Percentiles rank a stretch among this genome's conserved stretches.
Evolutionary conservation across 1,140 invertebrate genomes (phyloP).

Genomic region (Notospermus geniculatus): DNA sequence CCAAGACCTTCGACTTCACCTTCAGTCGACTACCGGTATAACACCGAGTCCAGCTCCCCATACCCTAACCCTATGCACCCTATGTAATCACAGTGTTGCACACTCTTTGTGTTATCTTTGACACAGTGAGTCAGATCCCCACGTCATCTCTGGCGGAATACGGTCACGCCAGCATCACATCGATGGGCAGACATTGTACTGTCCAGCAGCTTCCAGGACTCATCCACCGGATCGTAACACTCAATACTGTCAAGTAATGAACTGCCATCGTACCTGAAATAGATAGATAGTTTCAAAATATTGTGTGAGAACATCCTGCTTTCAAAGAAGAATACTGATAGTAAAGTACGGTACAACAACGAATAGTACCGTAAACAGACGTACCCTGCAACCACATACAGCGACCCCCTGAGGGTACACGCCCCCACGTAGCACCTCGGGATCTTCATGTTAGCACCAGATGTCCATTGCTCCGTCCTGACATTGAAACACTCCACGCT

Average conservation of each 20-base stretch:
- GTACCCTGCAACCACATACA: constrained; percentile 51
- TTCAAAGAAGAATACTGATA: not conserved
- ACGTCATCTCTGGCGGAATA: constrained; percentile 33
- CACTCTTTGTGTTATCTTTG: too few species aligned
- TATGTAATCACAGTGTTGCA: too few species aligned
- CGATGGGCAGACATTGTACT: constrained; percentile 40
- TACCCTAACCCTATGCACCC: too few species aligned
- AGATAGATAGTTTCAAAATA: constrained; percentile 3
- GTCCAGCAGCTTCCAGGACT: constrained; percentile 38
- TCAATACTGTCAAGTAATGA: constrained; percentile 42
- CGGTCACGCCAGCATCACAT: constrained; percentile 50
- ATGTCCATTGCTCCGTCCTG: constrained; percentile 36
- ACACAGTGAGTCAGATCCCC: too few species aligned
- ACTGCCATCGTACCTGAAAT: constrained; percentile 47
- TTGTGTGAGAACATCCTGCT: too few species aligned
- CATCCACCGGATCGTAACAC: constrained; percentile 37
- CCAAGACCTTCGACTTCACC: too few species aligned
- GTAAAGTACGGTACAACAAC: too few species aligned
- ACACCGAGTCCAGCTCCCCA: too few species aligned
- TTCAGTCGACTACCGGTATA: too few species aligned
- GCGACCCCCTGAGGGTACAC: constrained; percentile 35
- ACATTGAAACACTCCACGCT: constrained; percentile 41
- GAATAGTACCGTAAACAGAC: constrained; percentile 7
- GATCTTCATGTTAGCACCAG: constrained; percentile 43
- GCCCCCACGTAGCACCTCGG: constrained; percentile 32